These are phyloP conservation scores for Malurus elegans DNA, from an alignment of 2,113 vertebrate genomes.

Conservation along the genomic window DNA sequence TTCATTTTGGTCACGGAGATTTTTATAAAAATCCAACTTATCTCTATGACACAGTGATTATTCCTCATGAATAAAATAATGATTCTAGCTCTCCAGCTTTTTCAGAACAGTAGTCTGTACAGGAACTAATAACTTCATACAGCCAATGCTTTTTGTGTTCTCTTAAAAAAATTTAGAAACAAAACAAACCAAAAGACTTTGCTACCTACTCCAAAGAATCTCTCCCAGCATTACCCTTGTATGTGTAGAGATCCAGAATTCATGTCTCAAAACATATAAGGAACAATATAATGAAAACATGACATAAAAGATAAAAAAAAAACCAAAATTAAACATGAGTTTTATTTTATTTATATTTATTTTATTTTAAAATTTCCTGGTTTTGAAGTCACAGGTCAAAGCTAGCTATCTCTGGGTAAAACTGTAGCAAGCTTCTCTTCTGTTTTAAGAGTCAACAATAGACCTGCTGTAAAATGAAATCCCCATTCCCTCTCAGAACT, in stretches of 20 bases:
- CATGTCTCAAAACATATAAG: neutral
- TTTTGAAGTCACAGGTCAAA: neutral
- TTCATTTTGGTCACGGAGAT: neutral
- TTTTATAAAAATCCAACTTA: slow-evolving; percentile 35
- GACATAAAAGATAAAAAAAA: neutral
- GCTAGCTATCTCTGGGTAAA: neutral
- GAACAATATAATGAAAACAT: neutral
- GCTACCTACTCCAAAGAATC: neutral
- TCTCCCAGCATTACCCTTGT: neutral
- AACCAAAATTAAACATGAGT: rapidly evolving
- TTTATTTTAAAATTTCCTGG: neutral
- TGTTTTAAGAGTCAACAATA: neutral
- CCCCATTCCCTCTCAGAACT: neutral
- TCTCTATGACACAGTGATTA: slow-evolving; percentile 48
- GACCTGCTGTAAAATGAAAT: neutral
- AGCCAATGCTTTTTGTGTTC: neutral
- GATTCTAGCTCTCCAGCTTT: slow-evolving; percentile 15
- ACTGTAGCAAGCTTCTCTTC: neutral
- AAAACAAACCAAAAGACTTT: neutral
- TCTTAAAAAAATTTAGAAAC: neutral
- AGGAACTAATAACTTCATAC: neutral
- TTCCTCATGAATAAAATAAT: slow-evolving; percentile 61
- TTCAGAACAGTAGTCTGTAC: neutral
- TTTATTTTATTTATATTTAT: neutral
- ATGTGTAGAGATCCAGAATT: neutral